A percentile compares a stretch with the other conserved stretches of the same genome.
Evolutionary conservation across 2,797 vertebrate species (phyloP).

Genomic region (Pangasius larnaudii): DNA sequence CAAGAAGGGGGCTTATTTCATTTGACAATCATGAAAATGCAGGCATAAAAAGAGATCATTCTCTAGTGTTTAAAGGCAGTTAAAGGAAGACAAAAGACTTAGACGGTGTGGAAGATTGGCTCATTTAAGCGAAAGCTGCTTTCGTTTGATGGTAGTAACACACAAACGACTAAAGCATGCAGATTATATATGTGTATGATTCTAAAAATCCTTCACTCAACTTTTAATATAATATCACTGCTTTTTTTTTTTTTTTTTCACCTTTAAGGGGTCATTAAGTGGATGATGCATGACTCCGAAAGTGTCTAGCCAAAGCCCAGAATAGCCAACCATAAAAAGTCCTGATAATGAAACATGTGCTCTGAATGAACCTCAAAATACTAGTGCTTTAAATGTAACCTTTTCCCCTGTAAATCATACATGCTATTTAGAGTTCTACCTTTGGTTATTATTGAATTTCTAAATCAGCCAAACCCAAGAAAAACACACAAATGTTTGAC

Average conservation of each 20-base stretch:
- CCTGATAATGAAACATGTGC: constrained; percentile 28
- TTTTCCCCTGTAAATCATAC: neutral
- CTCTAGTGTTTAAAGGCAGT: neutral
- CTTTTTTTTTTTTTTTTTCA: neutral
- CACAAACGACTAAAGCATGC: neutral
- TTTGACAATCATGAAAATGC: constrained; percentile 50
- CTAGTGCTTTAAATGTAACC: neutral
- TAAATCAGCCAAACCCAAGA: neutral
- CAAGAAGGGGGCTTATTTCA: constrained; percentile 58
- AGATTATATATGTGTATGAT: neutral
- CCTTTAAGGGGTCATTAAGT: constrained; percentile 48
- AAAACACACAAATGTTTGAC: neutral
- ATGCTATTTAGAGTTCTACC: neutral
- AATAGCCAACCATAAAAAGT: constrained; percentile 45
- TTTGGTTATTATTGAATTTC: constrained; percentile 13
- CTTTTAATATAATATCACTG: constrained; percentile 40
- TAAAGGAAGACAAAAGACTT: constrained; percentile 7
- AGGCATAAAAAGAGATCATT: constrained; percentile 22
- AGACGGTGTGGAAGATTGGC: neutral
- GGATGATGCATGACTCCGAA: constrained; percentile 35
- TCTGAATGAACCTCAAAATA: constrained; percentile 19
- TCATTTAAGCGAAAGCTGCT: neutral
- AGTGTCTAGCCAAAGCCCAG: constrained; percentile 31
- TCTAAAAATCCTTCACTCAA: constrained; percentile 19
- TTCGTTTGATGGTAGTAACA: neutral